These are phyloP conservation scores for Hassar affinis DNA, from an alignment of 2,113 vertebrate species.

Conservation along the genomic window DNA sequence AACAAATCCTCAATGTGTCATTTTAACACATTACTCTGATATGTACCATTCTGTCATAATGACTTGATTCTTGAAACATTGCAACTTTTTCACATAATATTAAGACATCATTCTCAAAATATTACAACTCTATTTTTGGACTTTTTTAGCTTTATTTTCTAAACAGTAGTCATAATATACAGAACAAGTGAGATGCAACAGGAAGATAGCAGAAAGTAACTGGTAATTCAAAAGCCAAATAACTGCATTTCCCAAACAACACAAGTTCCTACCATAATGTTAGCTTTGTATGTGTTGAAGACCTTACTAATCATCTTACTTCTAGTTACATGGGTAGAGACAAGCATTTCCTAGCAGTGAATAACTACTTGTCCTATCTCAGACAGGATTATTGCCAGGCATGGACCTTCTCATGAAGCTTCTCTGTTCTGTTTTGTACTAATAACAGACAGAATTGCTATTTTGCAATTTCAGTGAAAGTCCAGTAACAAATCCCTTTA, in stretches of 20 bases:
- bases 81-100: not conserved
- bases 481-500: not conserved
- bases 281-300: too few relatives aligned
- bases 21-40: not conserved
- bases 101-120: too few relatives aligned
- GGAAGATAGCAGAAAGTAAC: too few relatives aligned
- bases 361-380: not conserved
- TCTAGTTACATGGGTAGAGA: too few relatives aligned
- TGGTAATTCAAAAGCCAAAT: too few relatives aligned
- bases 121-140: too few relatives aligned
- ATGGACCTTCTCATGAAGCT: too few relatives aligned
- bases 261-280: too few relatives aligned
- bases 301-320: not conserved
- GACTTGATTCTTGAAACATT: not conserved
- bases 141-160: too few relatives aligned
- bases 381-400: not conserved
- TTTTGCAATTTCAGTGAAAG: not conserved
- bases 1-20: not conserved
- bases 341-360: not conserved
- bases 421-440: not conserved
- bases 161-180: too few relatives aligned
- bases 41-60: not conserved
- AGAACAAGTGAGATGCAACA: too few relatives aligned
- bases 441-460: not conserved
- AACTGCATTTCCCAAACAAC: too few relatives aligned